A percentile compares a stretch with the other conserved stretches of the same genome.
Evolutionary conservation across 2,888 invertebrate species (phyloP).

Genomic region (Noctua janthe): DNA sequence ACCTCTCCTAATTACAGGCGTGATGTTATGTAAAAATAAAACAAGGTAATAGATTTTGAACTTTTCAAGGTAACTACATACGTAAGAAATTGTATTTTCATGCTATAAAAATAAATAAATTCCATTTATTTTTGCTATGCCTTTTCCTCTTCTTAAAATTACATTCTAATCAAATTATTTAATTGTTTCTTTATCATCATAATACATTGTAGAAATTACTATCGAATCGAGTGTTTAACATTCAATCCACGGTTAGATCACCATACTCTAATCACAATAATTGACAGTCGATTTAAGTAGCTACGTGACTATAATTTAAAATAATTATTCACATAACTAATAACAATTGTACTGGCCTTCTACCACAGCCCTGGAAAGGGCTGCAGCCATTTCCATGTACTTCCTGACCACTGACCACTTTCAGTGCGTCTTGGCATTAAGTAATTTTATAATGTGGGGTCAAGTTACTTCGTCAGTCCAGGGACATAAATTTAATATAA

Average conservation of each 20-base stretch:
- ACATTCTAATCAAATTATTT: background rate
- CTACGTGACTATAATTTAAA: constrained; percentile 13
- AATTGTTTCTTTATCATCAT: background rate
- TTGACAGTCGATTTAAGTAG: constrained; percentile 30
- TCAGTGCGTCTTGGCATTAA: background rate
- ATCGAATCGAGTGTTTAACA: constrained; percentile 13
- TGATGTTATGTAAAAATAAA: background rate
- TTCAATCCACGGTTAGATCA: constrained; percentile 15
- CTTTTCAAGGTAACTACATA: background rate
- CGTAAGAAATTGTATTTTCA: background rate
- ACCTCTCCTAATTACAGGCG: background rate
- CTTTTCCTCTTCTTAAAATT: background rate
- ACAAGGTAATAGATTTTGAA: too few species aligned
- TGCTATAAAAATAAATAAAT: background rate
- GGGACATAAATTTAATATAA: background rate
- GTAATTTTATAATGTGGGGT: too few species aligned
- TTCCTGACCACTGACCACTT: background rate
- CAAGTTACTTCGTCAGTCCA: background rate
- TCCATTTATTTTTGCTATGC: background rate
- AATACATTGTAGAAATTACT: background rate
- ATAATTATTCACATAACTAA: background rate
- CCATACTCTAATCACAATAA: constrained; percentile 22
- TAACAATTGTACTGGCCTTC: background rate
- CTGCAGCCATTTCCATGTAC: background rate
- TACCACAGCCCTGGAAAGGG: background rate